Percentiles rank a stretch among this genome's conserved stretches.
phyloP scores from a whole-genome alignment of 2,888 invertebrate species.

The Apotomis betuletana region DNA sequence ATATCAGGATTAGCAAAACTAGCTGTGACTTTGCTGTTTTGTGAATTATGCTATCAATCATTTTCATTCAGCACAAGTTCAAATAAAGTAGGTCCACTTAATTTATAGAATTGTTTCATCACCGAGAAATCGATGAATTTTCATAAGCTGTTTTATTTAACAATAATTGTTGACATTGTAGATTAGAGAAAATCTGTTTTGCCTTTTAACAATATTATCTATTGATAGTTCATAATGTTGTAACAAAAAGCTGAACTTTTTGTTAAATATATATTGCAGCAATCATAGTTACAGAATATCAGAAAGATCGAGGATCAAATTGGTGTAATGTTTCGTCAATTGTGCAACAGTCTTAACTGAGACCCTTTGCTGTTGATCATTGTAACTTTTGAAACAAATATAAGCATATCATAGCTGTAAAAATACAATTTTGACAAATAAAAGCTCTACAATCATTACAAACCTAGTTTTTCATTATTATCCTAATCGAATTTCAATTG shows the following conservation, averaged over 20 bases:
- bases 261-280: conserved; percentile 61
- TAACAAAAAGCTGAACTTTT: conserved; percentile 78
- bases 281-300: conserved; percentile 69
- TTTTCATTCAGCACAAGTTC: conserved; percentile 79
- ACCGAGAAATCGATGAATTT: conserved; percentile 61
- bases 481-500: conserved; percentile 15
- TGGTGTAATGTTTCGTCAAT: conserved; percentile 79
- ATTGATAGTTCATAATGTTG: conserved; percentile 78
- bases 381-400: conserved; percentile 88
- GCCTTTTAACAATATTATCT: conserved; percentile 79
- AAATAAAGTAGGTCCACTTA: conserved; percentile 81
- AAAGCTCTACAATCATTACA: conserved; percentile 86
- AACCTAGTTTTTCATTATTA: conserved; percentile 63
- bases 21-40: conserved; percentile 44
- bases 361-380: conserved; percentile 84
- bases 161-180: conserved; percentile 82
- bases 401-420: conserved; percentile 97
- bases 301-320: conserved; percentile 68
- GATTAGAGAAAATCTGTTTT: conserved; percentile 81
- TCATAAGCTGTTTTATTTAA: conserved; percentile 81
- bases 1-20: neutral
- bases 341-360: conserved; percentile 72
- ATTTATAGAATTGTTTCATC: conserved; percentile 75
- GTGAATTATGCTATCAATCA: conserved; percentile 70
- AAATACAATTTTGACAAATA: conserved; percentile 92